Conservation (phyloP, 2,888 invertebrate genomes). For the Hirtodrosophila duncani region DNA sequence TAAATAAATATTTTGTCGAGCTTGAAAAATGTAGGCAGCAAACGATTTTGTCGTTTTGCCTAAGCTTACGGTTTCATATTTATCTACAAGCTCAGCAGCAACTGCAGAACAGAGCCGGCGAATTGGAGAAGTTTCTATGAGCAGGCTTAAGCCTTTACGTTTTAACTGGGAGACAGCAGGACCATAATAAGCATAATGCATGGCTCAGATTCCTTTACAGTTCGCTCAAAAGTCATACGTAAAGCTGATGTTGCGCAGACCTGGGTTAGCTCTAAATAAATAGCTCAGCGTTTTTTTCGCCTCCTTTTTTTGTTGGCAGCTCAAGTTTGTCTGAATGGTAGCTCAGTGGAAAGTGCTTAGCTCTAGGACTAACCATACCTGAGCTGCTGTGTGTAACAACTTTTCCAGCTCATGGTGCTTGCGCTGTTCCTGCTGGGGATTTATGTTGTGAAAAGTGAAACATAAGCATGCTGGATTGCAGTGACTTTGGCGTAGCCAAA, state of each 20-base stretch:
- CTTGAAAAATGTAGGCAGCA: neutral
- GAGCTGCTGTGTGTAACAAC: conserved; percentile 27
- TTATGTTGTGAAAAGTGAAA: conserved; percentile 73
- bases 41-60: conserved; percentile 52
- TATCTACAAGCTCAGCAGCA: conserved; percentile 38
- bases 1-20: conserved; percentile 48
- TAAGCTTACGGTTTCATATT: conserved; percentile 22
- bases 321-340: conserved; percentile 53
- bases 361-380: too few relatives aligned
- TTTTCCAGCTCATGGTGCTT: conserved; percentile 24
- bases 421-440: conserved; percentile 51
- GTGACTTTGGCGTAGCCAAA: conserved; percentile 42
- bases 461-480: conserved; percentile 70
- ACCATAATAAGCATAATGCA: conserved; percentile 63
- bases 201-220: conserved; percentile 52
- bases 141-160: conserved; percentile 38
- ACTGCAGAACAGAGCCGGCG: conserved; percentile 6
- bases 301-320: conserved; percentile 26
- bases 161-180: conserved; percentile 32
- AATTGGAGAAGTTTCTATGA: neutral
- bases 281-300: conserved; percentile 57
- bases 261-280: conserved; percentile 60
- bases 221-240: conserved; percentile 21
- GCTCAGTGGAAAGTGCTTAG: neutral
- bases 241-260: conserved; percentile 15